Evolutionary conservation across 2,888 invertebrate genomes (phyloP).

Genomic region (Phrixothrix hirtus): DNA sequence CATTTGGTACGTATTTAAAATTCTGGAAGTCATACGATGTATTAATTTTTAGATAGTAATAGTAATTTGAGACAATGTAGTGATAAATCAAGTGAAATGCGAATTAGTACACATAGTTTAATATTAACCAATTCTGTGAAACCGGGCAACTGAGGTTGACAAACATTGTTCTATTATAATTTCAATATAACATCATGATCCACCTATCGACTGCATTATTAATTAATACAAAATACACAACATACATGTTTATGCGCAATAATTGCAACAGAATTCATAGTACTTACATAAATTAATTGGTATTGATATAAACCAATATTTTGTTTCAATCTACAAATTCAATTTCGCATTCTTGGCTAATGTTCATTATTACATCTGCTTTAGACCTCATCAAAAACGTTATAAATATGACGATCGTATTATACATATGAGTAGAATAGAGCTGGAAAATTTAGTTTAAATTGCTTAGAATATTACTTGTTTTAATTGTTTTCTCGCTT

Average conservation of each 20-base stretch:
- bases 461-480: not conserved
- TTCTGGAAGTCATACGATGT: too few relatives aligned
- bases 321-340: too few relatives aligned
- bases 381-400: too few relatives aligned
- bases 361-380: too few relatives aligned
- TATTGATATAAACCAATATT: constrained; percentile 55
- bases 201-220: constrained; percentile 54
- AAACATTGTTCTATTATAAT: constrained; percentile 52
- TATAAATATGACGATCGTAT: too few relatives aligned
- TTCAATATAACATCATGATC: constrained; percentile 55
- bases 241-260: constrained; percentile 53
- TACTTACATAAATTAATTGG: constrained; percentile 54
- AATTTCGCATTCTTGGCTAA: too few relatives aligned
- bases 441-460: not conserved
- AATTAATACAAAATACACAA: constrained; percentile 54
- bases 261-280: constrained; percentile 51
- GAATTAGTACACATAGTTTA: not conserved
- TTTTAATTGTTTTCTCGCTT: not conserved
- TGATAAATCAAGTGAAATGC: not conserved
- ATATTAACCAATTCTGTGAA: not conserved
- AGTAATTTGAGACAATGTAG: not conserved
- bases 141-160: not conserved
- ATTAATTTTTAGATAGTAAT: too few relatives aligned
- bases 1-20: too few relatives aligned
- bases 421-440: too few relatives aligned